Conservation (phyloP, 2,797 vertebrate species). For the Xenentodon cancila region DNA sequence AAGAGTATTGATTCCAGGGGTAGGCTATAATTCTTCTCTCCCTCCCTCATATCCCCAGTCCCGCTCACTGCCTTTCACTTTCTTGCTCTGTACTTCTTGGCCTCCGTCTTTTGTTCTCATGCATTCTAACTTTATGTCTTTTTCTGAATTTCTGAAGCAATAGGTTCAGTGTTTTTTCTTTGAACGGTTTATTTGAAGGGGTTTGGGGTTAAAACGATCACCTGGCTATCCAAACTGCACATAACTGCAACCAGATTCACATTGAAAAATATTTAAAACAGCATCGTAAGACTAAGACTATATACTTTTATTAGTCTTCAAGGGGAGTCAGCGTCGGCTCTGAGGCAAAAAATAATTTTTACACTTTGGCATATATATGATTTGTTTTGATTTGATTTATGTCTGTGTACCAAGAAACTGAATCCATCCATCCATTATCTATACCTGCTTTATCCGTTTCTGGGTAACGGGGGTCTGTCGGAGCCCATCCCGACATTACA, state of each 20-base stretch:
- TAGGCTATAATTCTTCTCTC: constrained; percentile 62
- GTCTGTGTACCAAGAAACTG: too few relatives aligned
- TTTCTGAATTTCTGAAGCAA: constrained; percentile 19
- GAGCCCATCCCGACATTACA: too few relatives aligned
- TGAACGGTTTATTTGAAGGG: constrained; percentile 9
- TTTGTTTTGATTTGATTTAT: too few relatives aligned
- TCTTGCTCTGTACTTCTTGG: constrained; percentile 23
- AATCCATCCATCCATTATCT: too few relatives aligned
- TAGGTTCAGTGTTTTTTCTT: constrained; percentile 3
- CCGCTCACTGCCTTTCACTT: constrained; percentile 38
- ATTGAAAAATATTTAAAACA: too few relatives aligned
- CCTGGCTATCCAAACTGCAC: not conserved
- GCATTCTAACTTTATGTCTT: constrained; percentile 10
- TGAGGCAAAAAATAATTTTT: too few relatives aligned
- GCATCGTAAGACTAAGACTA: not conserved
- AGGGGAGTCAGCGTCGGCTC: too few relatives aligned
- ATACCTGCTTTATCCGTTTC: too few relatives aligned
- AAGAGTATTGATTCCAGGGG: constrained; percentile 72
- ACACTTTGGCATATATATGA: too few relatives aligned
- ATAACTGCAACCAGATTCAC: not conserved
- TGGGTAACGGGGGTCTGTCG: too few relatives aligned
- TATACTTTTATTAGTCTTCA: too few relatives aligned
- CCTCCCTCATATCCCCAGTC: constrained; percentile 42
- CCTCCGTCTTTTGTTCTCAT: not conserved
- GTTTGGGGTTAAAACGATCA: not conserved